phyloP scores from a whole-genome alignment of 2,797 vertebrate species.

The Sebastolobus alascanus region DNA sequence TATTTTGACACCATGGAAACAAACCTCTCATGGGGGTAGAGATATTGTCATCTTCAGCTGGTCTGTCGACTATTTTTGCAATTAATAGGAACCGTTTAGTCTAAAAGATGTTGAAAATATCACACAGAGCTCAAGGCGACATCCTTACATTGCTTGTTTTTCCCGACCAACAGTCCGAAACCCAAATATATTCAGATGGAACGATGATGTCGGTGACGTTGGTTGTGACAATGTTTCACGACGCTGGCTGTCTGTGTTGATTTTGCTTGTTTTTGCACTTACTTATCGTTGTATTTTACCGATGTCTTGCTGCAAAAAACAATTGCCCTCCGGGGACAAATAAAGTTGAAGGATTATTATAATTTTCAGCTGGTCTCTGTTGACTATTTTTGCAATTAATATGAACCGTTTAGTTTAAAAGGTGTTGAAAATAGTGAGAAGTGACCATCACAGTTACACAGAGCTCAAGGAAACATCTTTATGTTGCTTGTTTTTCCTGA shows the following conservation, averaged over 20 bases:
- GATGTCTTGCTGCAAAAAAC: too few species aligned
- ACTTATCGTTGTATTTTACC: too few species aligned
- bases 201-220: too few species aligned
- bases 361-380: neutral
- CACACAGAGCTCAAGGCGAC: too few species aligned
- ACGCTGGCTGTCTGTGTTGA: too few species aligned
- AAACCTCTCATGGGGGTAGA: neutral
- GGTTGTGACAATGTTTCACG: too few species aligned
- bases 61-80: neutral
- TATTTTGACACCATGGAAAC: slow-evolving; percentile 36
- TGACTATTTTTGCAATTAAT: neutral
- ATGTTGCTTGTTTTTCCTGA: neutral
- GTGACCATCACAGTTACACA: neutral
- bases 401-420: neutral
- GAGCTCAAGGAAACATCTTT: neutral
- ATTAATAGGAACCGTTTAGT: neutral
- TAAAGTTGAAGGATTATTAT: neutral
- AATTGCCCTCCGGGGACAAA: too few species aligned
- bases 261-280: too few species aligned
- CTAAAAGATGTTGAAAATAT: neutral
- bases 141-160: too few species aligned
- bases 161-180: too few species aligned
- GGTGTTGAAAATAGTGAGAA: neutral
- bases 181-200: too few species aligned
- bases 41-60: neutral